These are phyloP conservation scores for Megalops cyprinoides DNA, from an alignment of 2,797 vertebrate genomes.

Conservation along the genomic window DNA sequence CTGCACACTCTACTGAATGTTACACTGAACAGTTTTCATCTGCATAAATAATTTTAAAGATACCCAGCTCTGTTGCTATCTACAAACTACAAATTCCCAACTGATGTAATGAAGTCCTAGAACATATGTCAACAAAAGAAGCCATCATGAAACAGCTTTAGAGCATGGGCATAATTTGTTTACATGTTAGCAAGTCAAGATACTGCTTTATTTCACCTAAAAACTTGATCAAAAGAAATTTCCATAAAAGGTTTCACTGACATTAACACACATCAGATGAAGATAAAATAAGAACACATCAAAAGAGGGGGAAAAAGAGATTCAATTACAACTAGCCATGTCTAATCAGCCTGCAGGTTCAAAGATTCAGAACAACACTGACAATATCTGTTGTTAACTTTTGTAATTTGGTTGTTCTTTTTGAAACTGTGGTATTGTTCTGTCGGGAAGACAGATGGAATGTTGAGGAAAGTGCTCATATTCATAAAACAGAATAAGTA, in stretches of 20 bases:
- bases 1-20: too few species aligned
- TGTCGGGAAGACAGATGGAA: too few species aligned
- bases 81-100: not conserved
- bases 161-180: conserved; percentile 24
- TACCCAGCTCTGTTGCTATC: not conserved
- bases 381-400: not conserved
- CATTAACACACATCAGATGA: conserved; percentile 13
- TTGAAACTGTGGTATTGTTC: too few species aligned
- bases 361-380: conserved; percentile 22
- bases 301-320: conserved; percentile 18
- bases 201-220: conserved; percentile 28
- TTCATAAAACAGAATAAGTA: too few species aligned
- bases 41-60: not conserved
- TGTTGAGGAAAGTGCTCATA: too few species aligned
- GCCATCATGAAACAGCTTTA: not conserved
- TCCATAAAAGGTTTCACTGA: conserved; percentile 21
- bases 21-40: too few species aligned
- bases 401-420: not conserved
- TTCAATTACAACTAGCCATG: conserved; percentile 17
- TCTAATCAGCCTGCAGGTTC: conserved; percentile 24
- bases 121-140: conserved; percentile 6
- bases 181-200: not conserved
- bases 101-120: not conserved
- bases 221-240: conserved; percentile 29
- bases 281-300: conserved; percentile 25